Conservation (phyloP, 2,797 vertebrate species). For the Siniperca scherzeri region DNA sequence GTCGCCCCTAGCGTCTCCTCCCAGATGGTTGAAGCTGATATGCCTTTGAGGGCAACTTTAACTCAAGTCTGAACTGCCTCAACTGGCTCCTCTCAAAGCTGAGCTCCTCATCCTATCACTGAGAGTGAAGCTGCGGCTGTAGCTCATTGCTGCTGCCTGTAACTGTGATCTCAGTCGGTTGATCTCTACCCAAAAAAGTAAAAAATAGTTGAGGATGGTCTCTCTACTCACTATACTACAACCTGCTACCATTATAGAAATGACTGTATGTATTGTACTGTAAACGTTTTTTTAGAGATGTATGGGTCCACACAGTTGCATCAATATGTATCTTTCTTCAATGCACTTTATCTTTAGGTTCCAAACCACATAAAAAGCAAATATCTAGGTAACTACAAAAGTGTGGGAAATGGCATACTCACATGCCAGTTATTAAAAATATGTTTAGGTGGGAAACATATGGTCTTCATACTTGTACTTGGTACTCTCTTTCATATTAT, state of each 20-base stretch:
- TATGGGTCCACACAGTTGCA: not conserved
- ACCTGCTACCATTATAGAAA: not conserved
- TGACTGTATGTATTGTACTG: not conserved
- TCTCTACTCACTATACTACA: not conserved
- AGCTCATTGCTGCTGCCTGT: not conserved
- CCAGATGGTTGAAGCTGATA: slow-evolving; percentile 38
- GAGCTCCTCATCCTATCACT: slow-evolving; percentile 21
- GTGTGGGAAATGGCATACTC: not conserved
- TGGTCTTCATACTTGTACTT: not conserved
- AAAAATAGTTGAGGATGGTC: slow-evolving; percentile 8
- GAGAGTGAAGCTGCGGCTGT: slow-evolving; percentile 28
- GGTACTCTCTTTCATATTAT: not conserved
- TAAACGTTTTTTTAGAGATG: not conserved
- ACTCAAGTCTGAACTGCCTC: slow-evolving; percentile 38
- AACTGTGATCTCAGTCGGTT: slow-evolving; percentile 26
- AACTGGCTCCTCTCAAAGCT: slow-evolving; percentile 34
- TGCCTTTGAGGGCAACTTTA: slow-evolving; percentile 51
- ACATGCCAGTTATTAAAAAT: not conserved
- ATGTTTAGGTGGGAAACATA: not conserved
- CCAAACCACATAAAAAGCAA: not conserved
- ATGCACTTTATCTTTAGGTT: not conserved
- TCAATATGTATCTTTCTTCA: not conserved
- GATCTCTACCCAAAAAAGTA: slow-evolving; percentile 4
- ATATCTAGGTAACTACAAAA: not conserved
- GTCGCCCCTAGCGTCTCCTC: slow-evolving; percentile 46